phyloP scores from a whole-genome alignment of 1,140 invertebrate genomes.

The Latrodectus geometricus region DNA sequence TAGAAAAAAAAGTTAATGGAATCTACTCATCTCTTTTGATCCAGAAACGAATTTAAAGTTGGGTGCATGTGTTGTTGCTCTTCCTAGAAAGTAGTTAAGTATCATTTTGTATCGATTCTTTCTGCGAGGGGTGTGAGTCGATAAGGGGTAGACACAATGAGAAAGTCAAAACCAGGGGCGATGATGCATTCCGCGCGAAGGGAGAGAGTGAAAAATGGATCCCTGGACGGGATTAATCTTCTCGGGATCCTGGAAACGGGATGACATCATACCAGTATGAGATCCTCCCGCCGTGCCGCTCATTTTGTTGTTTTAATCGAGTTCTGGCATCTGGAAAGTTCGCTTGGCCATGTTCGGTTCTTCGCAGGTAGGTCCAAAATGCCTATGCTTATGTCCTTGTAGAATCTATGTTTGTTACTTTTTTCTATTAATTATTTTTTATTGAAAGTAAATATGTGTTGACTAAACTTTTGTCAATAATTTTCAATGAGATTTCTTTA shows the following conservation, averaged over 20 bases:
- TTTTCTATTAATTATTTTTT: too few species aligned
- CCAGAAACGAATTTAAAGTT: too few species aligned
- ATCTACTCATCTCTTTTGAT: too few species aligned
- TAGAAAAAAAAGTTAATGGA: too few species aligned
- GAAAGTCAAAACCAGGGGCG: not conserved
- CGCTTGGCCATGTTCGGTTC: slow-evolving; percentile 22
- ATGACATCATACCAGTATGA: slow-evolving; percentile 46
- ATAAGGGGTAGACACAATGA: not conserved
- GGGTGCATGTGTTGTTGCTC: not conserved
- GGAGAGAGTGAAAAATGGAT: slow-evolving; percentile 57
- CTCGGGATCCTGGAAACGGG: not conserved
- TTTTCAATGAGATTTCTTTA: too few species aligned
- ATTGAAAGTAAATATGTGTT: too few species aligned
- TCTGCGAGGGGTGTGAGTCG: not conserved
- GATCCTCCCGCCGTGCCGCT: not conserved
- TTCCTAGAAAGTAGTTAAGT: not conserved
- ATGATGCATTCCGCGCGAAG: slow-evolving; percentile 20
- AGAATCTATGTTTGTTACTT: too few species aligned
- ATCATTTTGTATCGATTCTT: not conserved
- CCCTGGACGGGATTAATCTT: slow-evolving; percentile 17
- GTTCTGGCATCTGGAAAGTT: not conserved
- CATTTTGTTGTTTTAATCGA: not conserved
- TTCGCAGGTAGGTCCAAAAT: slow-evolving; percentile 19
- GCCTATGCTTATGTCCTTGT: too few species aligned
- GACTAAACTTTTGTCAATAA: too few species aligned